phyloP scores from a whole-genome alignment of 2,888 invertebrate genomes.

The Gibbula magus region DNA sequence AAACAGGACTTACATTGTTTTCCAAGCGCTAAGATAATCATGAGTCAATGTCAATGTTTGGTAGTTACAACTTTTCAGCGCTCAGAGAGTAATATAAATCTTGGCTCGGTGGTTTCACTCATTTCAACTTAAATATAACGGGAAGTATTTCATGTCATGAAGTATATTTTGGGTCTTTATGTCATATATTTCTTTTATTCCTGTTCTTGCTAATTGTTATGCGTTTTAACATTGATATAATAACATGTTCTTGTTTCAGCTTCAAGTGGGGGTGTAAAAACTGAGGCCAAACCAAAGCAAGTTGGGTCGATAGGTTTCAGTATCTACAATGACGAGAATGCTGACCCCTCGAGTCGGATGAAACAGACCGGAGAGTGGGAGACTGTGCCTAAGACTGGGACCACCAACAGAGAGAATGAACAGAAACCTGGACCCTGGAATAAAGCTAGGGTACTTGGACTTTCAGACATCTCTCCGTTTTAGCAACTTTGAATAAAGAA shows the following conservation, averaged over 20 bases:
- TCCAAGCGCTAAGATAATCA: too few species aligned
- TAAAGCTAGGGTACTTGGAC: constrained; percentile 68
- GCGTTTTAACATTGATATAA: background rate
- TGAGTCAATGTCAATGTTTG: too few species aligned
- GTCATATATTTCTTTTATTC: too few species aligned
- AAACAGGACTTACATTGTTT: too few species aligned
- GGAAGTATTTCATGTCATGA: too few species aligned
- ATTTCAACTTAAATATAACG: too few species aligned
- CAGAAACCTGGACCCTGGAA: constrained; percentile 85
- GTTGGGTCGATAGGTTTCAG: constrained; percentile 39
- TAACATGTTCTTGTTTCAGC: constrained; percentile 15
- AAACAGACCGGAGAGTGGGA: constrained; percentile 63
- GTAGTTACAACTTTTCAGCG: too few species aligned
- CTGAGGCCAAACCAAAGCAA: background rate
- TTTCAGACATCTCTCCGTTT: too few species aligned
- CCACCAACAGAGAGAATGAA: constrained; percentile 81
- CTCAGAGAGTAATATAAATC: too few species aligned
- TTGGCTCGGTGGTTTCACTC: too few species aligned
- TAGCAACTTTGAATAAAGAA: too few species aligned
- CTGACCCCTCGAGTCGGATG: constrained; percentile 41
- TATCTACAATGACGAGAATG: constrained; percentile 64
- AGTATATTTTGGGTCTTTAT: too few species aligned
- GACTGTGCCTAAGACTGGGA: constrained; percentile 50
- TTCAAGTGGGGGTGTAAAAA: constrained; percentile 7
- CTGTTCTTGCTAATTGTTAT: background rate